Evolutionary conservation across 2,888 invertebrate genomes (phyloP), one percentile per base, ranked within the genome.

Genomic region (Fragum whitleyi): DNA sequence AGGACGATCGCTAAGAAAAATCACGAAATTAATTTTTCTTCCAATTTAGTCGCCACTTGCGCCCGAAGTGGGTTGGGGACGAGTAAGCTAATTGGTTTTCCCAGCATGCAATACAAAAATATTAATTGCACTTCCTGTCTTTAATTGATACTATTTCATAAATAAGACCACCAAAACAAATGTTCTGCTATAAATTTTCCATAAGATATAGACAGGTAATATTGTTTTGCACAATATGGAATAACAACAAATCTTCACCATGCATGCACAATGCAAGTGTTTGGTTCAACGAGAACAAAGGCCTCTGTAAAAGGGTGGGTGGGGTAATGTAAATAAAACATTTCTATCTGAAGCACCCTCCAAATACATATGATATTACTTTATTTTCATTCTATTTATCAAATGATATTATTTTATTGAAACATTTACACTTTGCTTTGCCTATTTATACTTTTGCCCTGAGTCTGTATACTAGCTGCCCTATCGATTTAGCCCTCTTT

Each of bases 21-120:
- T n/a, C n/a, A n/a, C n/a, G n/a, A n/a, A n/a, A n/a, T n/a, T n/a
- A n/a, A n/a, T 36, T 36, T 9, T 36, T 36, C 9, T 6, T 36
- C 3, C 32, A 36, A 9, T 36, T 36, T 36, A 3, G 32, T 36
- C 32, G 9, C 32, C 32, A 36, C 5, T 9, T 36, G 32, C 32
- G 32, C 32, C 9, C 32, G 32, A 36, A 36, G 32, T 36, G 32
- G 32, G 3, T n/a, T 47, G 47, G 47, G 47, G 47, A 47, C 47
- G 47, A 47, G n/a, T 36, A 5, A 14, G 5, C 47, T 47, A 14
- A 47, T 47, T 5, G 5, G 47, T 47, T 14, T 47, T 73, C 73
- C 73, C 73, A 61, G 23, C 47, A 73, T 73, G 73, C 73, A 73
- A 23, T 59, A 32, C 53, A 36, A 65, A 65, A 23, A 65, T 42